Base-by-base conservation (phyloP, 1,140 invertebrate species). In the Drosophila pruinosa region DNA sequence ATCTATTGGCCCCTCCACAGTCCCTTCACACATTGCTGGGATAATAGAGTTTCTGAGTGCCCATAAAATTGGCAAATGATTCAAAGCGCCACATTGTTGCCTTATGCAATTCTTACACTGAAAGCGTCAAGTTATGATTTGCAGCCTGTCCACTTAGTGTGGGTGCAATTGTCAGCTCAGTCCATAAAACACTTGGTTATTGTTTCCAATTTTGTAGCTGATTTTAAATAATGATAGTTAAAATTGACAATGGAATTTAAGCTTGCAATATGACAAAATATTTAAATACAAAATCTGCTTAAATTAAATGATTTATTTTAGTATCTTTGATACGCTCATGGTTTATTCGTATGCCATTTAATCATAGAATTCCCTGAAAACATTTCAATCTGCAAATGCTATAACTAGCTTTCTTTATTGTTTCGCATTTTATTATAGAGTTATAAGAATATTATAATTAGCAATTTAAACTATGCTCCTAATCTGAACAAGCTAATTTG, bases 21-120 rank as follows among this genome's bases (percentile, higher is more conserved):
- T 59, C 52, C 48, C 26, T 34, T n/a, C 31, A 77, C 53, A 75
- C 17, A 14, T 50, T 54, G 19, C 72, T 70, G 68, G 5, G 59
- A 74, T 81, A 85, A 83, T 80, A 79, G 72, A 56, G 53, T 71
- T 62, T 48, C 65, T 50, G 76, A 69, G 59, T 74, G 80, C 56
- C 61, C 56, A 81, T 86, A 64, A 85, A 85, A 77, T 71, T 80
- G 76, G 77, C 81, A 73, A 80, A 76, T 69, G 41, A 56, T 52
- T 36, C 36, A 22, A 52, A 56, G 65, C 63, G 39, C 65, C 80
- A 85, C 80, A 85, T 63, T 85, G 80, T 85, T 85, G 80, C 81
- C 53, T 22, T 31, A 14, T 17, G 12, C 10, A 36, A 26, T 10
- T 17, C 17, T 21, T 22, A 7, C 24, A 39, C 4, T 31, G 12